Evolutionary conservation across 1,140 invertebrate genomes (phyloP), one percentile per base, ranked within the genome.

Genomic region (Aphelenchoides fujianensis): DNA sequence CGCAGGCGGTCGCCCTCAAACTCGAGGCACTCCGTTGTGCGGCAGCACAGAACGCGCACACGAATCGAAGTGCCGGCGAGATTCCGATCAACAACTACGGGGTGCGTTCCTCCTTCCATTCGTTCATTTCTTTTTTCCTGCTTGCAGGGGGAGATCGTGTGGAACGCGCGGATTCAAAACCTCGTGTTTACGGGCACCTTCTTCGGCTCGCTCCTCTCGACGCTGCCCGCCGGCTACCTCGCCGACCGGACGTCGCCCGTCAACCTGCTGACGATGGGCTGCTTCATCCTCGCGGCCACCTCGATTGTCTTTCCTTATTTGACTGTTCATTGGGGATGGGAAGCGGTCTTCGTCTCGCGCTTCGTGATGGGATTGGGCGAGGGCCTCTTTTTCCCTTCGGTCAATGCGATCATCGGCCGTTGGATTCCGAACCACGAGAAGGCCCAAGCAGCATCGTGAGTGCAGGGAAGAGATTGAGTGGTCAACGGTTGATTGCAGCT

Each of bases 141-240:
- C 1, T 61, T 61, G 19, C 30, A 61, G 59, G 67, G 67, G 12
- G 67, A 69, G 37, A 23, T 70, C 7, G 19, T 73, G 19, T 70
- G 68, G 68, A 12, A n/a, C 31, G 16, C 27, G 16, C 1, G 19
- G 72, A 41, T 72, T 9, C 68, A 70, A 48, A 72, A 70, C 68
- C 70, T 72, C 69, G 27, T 70, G 3, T 70, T 70, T 72, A 19
- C 68, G 27, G 68, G 68, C 2, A 72, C 68, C 23, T 70, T 70
- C 31, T 70, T 63, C 64, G 68, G 68, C 12, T 30, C 68, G 48
- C 23, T 70, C 27, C n/a, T 72, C n/a, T 71, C 27, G 27, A 32
- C n/a, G 9, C 9, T 70, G 2, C 68, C 68, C 19, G 68, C 68
- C 16, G 68, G 68, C 3, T 70, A 70, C 32, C n/a, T 70, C 54